Evolutionary conservation across 2,113 vertebrate genomes (phyloP).

Genomic region (Tyto alba): DNA sequence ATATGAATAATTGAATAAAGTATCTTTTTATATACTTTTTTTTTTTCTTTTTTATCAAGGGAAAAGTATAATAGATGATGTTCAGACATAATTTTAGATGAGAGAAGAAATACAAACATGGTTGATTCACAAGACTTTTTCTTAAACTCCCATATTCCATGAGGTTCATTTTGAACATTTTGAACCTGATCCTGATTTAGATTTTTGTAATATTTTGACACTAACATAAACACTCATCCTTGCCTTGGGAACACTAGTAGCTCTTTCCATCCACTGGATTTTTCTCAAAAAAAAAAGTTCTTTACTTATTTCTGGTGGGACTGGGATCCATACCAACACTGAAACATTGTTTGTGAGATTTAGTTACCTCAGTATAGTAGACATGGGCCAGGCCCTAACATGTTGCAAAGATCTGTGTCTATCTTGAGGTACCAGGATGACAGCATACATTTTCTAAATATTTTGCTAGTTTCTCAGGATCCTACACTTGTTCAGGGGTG

Average conservation of each 20-base stretch:
- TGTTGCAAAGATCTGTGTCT: no score
- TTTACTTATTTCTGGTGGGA: no score
- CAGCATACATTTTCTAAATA: no score
- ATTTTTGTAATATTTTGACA: not conserved
- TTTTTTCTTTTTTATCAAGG: not conserved
- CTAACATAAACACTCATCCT: not conserved
- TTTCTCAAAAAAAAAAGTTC: no score
- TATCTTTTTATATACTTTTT: not conserved
- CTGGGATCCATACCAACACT: no score
- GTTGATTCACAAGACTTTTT: not conserved
- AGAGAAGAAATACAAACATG: not conserved
- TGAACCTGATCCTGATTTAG: not conserved
- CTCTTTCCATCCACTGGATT: not conserved
- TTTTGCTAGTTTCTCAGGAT: no score
- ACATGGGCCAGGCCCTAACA: no score
- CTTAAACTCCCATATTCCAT: not conserved
- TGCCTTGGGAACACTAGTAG: not conserved
- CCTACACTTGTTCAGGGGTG: no score
- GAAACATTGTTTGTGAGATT: no score
- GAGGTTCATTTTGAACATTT: not conserved
- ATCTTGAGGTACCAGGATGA: no score
- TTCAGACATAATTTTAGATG: not conserved
- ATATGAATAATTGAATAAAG: not conserved
- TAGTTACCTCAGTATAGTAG: no score
- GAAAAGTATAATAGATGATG: fast-evolving